These are phyloP conservation scores for Eupeodes luniger DNA, from an alignment of 2,888 invertebrate species.

Conservation along the genomic window DNA sequence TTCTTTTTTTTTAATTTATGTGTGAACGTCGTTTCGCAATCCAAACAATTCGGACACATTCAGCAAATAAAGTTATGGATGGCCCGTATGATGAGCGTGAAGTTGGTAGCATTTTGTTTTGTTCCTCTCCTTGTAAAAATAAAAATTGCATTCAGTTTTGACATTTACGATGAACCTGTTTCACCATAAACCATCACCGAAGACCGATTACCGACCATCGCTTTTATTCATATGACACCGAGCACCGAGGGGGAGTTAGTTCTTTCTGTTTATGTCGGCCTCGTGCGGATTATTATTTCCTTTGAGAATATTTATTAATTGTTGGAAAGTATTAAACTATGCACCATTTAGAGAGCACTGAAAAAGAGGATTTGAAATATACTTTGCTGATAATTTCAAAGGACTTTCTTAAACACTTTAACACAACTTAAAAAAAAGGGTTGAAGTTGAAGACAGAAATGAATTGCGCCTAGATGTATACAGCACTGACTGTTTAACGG, in stretches of 20 bases:
- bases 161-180: slow-evolving; percentile 72
- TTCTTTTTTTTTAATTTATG: slow-evolving; percentile 73
- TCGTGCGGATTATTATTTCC: neutral
- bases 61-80: slow-evolving; percentile 67
- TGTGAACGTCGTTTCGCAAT: slow-evolving; percentile 77
- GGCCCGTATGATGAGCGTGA: slow-evolving; percentile 57
- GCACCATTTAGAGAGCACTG: neutral
- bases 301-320: neutral
- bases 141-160: slow-evolving; percentile 68
- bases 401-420: neutral
- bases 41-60: slow-evolving; percentile 76
- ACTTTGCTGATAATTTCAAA: neutral
- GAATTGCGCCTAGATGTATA: slow-evolving; percentile 57
- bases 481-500: slow-evolving; percentile 2
- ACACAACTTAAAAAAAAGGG: neutral
- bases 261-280: slow-evolving; percentile 37
- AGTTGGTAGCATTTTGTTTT: slow-evolving; percentile 59
- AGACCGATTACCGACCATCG: neutral
- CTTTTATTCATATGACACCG: neutral
- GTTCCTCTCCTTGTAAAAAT: neutral
- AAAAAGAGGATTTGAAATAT: neutral
- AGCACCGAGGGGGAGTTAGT: slow-evolving; percentile 19
- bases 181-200: neutral
- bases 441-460: slow-evolving; percentile 1
- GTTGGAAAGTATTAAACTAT: neutral